A percentile compares a stretch with the other conserved stretches of the same genome.
Evolutionary conservation across 2,113 vertebrate species (phyloP).

Genomic region (Dicaeum eximium): DNA sequence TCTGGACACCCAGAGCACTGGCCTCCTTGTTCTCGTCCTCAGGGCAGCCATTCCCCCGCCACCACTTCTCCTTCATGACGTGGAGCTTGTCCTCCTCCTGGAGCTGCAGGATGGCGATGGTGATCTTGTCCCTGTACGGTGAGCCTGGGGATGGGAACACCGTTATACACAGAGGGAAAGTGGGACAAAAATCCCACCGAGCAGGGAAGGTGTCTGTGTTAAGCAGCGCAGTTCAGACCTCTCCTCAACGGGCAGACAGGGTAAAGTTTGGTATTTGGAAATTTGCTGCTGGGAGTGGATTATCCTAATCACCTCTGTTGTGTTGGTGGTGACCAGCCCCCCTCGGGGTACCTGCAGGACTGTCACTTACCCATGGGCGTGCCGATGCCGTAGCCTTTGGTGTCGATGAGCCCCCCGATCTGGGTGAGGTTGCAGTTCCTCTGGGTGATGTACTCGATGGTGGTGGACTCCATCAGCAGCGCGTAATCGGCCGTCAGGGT

Average conservation of each 20-base stretch:
- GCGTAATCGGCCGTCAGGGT: slow-evolving; percentile 93
- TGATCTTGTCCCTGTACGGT: slow-evolving; percentile 96
- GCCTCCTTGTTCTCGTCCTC: slow-evolving; percentile 92
- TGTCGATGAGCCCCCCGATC: slow-evolving; percentile 93
- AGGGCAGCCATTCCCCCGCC: slow-evolving; percentile 89
- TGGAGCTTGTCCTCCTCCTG: slow-evolving; percentile 96
- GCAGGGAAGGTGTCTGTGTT: accelerated
- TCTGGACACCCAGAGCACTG: slow-evolving; percentile 93
- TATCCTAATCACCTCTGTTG: no score
- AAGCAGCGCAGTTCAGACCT: background rate
- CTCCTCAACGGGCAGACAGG: background rate
- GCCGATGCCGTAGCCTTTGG: slow-evolving; percentile 97
- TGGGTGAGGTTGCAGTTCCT: slow-evolving; percentile 98
- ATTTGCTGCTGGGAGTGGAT: background rate
- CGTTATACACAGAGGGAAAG: background rate
- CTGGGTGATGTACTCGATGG: slow-evolving; percentile 93
- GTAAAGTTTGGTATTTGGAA: background rate
- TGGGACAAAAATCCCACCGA: background rate
- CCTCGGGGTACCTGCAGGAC: accelerated
- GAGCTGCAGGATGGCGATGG: slow-evolving; percentile 94
- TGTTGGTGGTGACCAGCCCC: background rate
- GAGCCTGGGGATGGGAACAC: slow-evolving; percentile 77
- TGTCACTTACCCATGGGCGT: slow-evolving; percentile 89
- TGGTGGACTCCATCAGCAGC: slow-evolving; percentile 95
- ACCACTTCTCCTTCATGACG: slow-evolving; percentile 97